Evolutionary conservation across 1,140 invertebrate species (phyloP), one percentile per base, ranked within the genome.

Genomic region (Thaumatotibia leucotreta): DNA sequence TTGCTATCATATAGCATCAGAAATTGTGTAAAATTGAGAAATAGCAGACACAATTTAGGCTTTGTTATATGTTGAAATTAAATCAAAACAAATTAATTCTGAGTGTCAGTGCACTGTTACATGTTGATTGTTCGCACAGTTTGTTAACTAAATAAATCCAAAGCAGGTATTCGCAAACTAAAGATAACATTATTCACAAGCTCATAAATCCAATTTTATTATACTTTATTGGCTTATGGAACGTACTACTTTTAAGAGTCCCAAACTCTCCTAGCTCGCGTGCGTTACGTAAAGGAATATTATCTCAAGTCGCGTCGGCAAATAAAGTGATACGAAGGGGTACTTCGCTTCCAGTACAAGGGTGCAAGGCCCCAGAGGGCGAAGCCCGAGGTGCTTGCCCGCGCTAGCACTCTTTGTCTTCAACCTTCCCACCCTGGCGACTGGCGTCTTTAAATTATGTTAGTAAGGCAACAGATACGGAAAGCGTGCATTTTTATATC

Each of bases 291-390:
- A 79, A 83, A 83, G 69, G 73, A 73, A 71, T 85, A 82, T 87
- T 82, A 83, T 84, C 79, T 83, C 68, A 79, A 83, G 72, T 74
- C 69, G 70, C 77, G 75, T 69, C 70, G 66, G 68, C 67, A 70
- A 73, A 75, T 72, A 72, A 67, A 73, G 67, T 66, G 68, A 68
- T 69, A 65, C 49, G 45, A 58, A 45, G 11, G 52, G 52, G 52
- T 29, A 58, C 52, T 58, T 29, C 24, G 23, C 31, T 63, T 45
- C 61, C 52, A 27, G 24, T 29, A 61, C 33, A 68, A 79, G 79
- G 83, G 84, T 79, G 82, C 81, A 80, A 80, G 72, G 77, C 71
- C 76, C 84, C 82, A 70, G 72, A 82, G 84, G 80, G 79, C 77
- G 75, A 71, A 64, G 49, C 58, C 24, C 69, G 66, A 70, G 79